phyloP scores from a whole-genome alignment of 1,140 invertebrate species.

The Eurytemora carolleeae region DNA sequence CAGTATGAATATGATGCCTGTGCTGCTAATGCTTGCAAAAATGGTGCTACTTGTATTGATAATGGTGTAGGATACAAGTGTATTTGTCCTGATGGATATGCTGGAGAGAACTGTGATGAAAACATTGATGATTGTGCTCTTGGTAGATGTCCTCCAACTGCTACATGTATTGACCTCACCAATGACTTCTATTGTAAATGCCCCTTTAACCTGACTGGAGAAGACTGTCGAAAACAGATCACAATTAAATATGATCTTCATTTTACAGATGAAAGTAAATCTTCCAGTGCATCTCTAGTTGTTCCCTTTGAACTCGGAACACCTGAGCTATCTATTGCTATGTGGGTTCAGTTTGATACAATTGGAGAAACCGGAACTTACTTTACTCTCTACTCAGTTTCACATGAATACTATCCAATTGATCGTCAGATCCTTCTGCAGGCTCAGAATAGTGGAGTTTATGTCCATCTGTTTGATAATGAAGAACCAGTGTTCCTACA shows the following conservation, averaged over 20 bases:
- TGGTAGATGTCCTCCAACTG: conserved; percentile 77
- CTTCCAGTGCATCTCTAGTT: conserved; percentile 66
- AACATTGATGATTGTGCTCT: conserved; percentile 82
- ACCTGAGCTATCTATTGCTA: conserved; percentile 60
- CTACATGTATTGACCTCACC: conserved; percentile 78
- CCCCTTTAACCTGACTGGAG: conserved; percentile 84
- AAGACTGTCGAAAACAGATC: conserved; percentile 84
- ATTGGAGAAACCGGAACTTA: conserved; percentile 74
- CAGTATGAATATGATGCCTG: conserved; percentile 85
- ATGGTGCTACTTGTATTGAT: conserved; percentile 73
- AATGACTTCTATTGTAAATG: conserved; percentile 84
- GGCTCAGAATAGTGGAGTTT: conserved; percentile 69
- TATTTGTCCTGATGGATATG: conserved; percentile 59
- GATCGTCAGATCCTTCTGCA: conserved; percentile 59
- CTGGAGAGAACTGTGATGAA: conserved; percentile 54
- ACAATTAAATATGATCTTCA: conserved; percentile 88
- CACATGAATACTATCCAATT: conserved; percentile 51
- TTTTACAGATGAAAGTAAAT: conserved; percentile 60
- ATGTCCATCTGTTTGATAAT: conserved; percentile 66
- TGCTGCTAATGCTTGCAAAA: conserved; percentile 59
- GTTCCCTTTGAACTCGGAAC: conserved; percentile 64
- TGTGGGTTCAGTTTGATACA: conserved; percentile 88
- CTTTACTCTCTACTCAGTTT: conserved; percentile 72
- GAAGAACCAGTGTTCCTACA: conserved; percentile 65
- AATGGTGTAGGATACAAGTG: conserved; percentile 64